Base-by-base conservation (phyloP, 2,888 invertebrate genomes). In the Entomobrya proxima region DNA sequence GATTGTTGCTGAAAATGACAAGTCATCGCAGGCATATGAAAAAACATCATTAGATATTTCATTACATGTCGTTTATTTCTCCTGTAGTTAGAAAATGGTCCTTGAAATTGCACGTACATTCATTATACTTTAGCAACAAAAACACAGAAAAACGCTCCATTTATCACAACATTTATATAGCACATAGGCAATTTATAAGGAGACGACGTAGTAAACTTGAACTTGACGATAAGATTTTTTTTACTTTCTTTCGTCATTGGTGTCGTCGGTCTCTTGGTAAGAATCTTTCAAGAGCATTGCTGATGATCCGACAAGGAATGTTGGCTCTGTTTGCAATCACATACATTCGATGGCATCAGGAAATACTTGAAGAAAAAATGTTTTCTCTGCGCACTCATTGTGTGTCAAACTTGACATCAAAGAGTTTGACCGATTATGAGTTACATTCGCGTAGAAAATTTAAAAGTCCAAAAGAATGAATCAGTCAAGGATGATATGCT, bases 251-350 rank as follows among this genome's bases (percentile, higher is more conserved):
- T 24, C 21, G 21, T 5, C 52, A 21, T 21, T 18, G 15, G 21
- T 52, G 52, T 21, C 3, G 52, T 11, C 24, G n/a, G n/a, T 52
- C 21, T 35, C 32, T 18, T 61, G 30, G 37, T 47, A 50, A 30
- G 32, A 50, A 18, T 32, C 61, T 64, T n/a, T n/a, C n/a, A n/a
- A n/a, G n/a, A n/a, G n/a, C n/a, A n/a, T n/a, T n/a, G n/a, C n/a
- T 61, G 18, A 40, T 80, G 81, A 74, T 81, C 81, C 81, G 74
- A 81, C 74, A 74, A 81, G 55, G 81, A 74, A 74, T 58, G 40
- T 50, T 37, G 58, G 55, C 67, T 67, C 50, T 58, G 35, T 18
- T n/a, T 52, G 44, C 50, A 50, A 13, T 69, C 67, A n/a, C 72
- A 58, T 79, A n/a, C 72, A 58, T 11, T 13, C 15, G 74, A 81